Evolutionary conservation across 1,140 invertebrate species (phyloP), one percentile per base, ranked within the genome.

Genomic region (Thaumetopoea pityocampa): DNA sequence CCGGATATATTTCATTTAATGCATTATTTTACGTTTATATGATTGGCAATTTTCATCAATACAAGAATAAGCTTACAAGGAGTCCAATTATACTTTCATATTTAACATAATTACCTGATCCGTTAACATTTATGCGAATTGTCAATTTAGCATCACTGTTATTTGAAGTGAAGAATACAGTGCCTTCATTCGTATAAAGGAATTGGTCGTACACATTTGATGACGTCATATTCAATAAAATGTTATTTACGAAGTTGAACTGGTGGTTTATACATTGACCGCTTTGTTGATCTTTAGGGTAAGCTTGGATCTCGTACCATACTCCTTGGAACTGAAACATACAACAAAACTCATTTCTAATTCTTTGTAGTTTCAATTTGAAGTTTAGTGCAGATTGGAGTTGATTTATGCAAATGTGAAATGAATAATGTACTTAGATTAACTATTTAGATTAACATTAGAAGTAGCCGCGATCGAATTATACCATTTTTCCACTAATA

Each of bases 301-400:
- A 79, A 0, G 65, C 36, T 22, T 73, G 35, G 29, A 76, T 57
- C 45, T 76, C 74, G 9, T 61, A 48, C 74, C 74, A 79, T 4
- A 18, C 46, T 2, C 71, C 71, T 48, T 34, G 19, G 34, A 79
- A 76, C 74, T 79, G 29, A 15, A 56, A 61, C n/a, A 19, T 18
- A 33, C 16, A 17, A 33, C n/a, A n/a, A n/a, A n/a, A n/a, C n/a
- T n/a, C n/a, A n/a, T n/a, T n/a, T n/a, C n/a, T n/a, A n/a, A n/a
- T n/a, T n/a, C n/a, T n/a, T n/a, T n/a, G n/a, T n/a, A n/a, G n/a
- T n/a, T n/a, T n/a, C n/a, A n/a, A n/a, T n/a, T n/a, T n/a, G n/a
- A n/a, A n/a, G n/a, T n/a, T n/a, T n/a, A n/a, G n/a, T n/a, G n/a
- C n/a, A n/a, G n/a, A n/a, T n/a, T n/a, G n/a, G n/a, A n/a, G n/a